Conservation (phyloP, 2,797 vertebrate species). For the Lutjanus campechanus region DNA sequence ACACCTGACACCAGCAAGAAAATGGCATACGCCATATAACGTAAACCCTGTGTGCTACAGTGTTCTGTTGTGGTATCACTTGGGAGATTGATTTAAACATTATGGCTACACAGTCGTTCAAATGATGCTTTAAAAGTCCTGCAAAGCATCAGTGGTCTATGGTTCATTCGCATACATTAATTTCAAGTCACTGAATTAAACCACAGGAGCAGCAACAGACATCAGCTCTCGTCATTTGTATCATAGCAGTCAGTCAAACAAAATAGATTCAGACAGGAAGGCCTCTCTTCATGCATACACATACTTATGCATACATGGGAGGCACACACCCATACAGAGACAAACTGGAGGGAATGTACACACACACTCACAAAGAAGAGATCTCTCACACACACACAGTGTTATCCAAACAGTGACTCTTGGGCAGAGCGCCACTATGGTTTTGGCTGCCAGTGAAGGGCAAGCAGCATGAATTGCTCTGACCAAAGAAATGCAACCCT, state of each 20-base stretch:
- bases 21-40: no score
- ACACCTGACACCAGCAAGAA: no score
- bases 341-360: constrained; percentile 47
- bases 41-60: not conserved
- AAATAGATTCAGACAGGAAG: constrained; percentile 60
- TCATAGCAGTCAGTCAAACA: constrained; percentile 55
- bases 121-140: constrained; percentile 31
- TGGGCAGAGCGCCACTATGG: constrained; percentile 77
- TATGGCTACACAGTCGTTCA: constrained; percentile 4
- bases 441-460: constrained; percentile 85
- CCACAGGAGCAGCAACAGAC: constrained; percentile 40
- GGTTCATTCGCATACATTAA: constrained; percentile 46
- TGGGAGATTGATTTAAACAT: constrained; percentile 40
- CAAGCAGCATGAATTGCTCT: constrained; percentile 86
- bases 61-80: not conserved
- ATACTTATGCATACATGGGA: constrained; percentile 61
- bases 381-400: constrained; percentile 51
- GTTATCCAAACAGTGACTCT: constrained; percentile 82
- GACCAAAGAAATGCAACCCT: constrained; percentile 85
- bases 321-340: constrained; percentile 62
- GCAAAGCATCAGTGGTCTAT: constrained; percentile 19
- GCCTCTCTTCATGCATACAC: constrained; percentile 61
- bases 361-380: constrained; percentile 36
- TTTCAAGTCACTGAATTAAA: constrained; percentile 46
- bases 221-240: constrained; percentile 47